Base-by-base conservation (phyloP, 1,140 invertebrate genomes). In the Apis mellifera region DNA sequence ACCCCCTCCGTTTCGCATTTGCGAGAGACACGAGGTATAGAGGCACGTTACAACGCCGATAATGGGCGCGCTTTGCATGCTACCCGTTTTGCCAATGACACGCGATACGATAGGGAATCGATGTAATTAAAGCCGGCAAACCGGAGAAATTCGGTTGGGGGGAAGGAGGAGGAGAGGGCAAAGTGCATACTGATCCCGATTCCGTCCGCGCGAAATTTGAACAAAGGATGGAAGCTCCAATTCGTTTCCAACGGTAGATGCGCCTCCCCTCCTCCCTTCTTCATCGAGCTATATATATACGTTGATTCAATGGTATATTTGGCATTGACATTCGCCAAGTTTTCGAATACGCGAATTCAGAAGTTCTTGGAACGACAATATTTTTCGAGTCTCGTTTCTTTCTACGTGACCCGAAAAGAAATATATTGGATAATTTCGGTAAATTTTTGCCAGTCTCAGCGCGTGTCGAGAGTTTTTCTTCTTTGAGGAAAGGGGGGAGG, bases 111-210 rank as follows among this genome's bases (percentile, higher is more conserved):
- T 78, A 80, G 78, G 76, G 78, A 87, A 88, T 90, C 75, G 84
- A 82, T 85, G 85, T 83, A 86, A 91, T 88, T 88, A 83, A 86
- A 90, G 76, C 84, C 66, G n/a, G 13, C 26, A 54, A 8, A 3
- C 54, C 13, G 9, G 64, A 23, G 54, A 78, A 68, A 69, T 78
- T 50, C 64, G 52, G 15, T 21, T 2, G 3, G 17, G 7, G 50
- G 8, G 8, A 0, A 5, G 8, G 26, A n/a, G 17, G 21, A 21
- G 17, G 9, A 9, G 4, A 1, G 7, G 32, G 11, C 60, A 23
- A 65, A 19, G 26, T 48, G 21, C 74, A 77, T 66, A 64, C 26
- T 21, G 62, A 66, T 77, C 55, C 21, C 62, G 26, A 77, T 77
- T 66, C 21, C n/a, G 23, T 68, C 32, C 48, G 17, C 64, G 52